Base-by-base conservation (phyloP, 2,113 vertebrate species). In the Micronycteris hirsuta region DNA sequence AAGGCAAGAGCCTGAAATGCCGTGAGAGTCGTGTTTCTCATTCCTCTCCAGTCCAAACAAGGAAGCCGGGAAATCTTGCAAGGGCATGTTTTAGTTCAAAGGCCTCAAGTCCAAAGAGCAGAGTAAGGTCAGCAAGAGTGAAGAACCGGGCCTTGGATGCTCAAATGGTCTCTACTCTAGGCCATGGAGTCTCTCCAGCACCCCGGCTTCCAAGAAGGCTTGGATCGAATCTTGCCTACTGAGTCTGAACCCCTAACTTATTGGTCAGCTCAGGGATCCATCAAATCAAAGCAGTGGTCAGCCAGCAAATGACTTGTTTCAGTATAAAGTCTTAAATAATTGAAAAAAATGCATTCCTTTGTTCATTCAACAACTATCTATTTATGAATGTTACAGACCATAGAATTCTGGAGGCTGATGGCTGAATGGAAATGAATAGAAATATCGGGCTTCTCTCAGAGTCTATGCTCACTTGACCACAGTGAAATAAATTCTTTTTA, bases 1-100 rank as follows among this genome's bases (percentile, higher is more conserved):
- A 98, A 98, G 97, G 65, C 96, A 93, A 96, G 98, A 98, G 93
- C 94, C 97, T 96, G 84, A 97, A 98, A 98, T 98, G 96, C 96
- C 96, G 0, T 95, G 97, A 97, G 98, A 98, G 96, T 96, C 93
- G 96, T 98, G 98, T 98, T 98, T 98, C 98, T 96, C 97, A 98
- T 97, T 97, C 98, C 91, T 97, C 86, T 63, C 95, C 82, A 92
- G 96, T 45, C 97, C 97, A 97, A 97, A 98, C 97, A 98, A 98
- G 98, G 98, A 98, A 98, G 96, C 95, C 68, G 96, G 98, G 97
- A 98, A 98, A 92, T 96, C 97, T 95, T 98, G 93, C 96, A 97
- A 97, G 95, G 94, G 86, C 82, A 86, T 0, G 2, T 43, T 74
- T 82, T 68, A 98, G 96, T 98, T 98, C 96, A 98, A 97, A 97